These are phyloP conservation scores for Amaurobius ferox DNA, from an alignment of 2,888 invertebrate species.

Conservation along the genomic window DNA sequence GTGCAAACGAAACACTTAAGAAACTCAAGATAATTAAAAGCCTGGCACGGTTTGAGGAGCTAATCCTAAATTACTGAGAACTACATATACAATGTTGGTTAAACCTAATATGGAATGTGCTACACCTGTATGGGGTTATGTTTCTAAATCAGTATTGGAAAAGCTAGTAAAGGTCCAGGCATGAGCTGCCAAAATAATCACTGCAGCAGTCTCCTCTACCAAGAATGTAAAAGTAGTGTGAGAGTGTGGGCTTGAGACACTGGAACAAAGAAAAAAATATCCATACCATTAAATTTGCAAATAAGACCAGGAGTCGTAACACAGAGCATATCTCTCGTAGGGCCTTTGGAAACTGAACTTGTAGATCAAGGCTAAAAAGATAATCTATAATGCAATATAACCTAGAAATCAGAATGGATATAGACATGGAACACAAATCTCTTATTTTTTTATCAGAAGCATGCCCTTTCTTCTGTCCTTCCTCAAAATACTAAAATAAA, in stretches of 20 bases:
- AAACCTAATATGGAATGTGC: background rate
- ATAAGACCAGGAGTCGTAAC: background rate
- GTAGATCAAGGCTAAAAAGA: constrained; percentile 11
- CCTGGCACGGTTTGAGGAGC: background rate
- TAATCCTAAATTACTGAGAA: constrained; percentile 10
- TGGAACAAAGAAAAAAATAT: background rate
- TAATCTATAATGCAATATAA: constrained; percentile 1
- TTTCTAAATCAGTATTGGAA: no score
- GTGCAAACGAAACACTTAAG: constrained; percentile 15
- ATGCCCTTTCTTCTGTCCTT: background rate
- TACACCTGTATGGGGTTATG: background rate
- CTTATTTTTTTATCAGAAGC: background rate
- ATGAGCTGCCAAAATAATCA: constrained; percentile 7
- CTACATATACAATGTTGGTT: constrained; percentile 3
- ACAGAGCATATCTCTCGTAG: no score
- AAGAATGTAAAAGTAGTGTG: constrained; percentile 12
- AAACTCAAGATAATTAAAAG: constrained; percentile 9
- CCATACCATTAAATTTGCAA: constrained; percentile 8
- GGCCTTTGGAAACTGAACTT: constrained; percentile 2
- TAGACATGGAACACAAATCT: background rate
- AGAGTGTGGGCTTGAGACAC: constrained; percentile 5
- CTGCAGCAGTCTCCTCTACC: background rate
- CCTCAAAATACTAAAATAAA: background rate
- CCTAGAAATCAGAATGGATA: background rate
- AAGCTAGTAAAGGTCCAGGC: no score